These are phyloP conservation scores for Thera obeliscata DNA, from an alignment of 2,888 invertebrate genomes.

Conservation along the genomic window DNA sequence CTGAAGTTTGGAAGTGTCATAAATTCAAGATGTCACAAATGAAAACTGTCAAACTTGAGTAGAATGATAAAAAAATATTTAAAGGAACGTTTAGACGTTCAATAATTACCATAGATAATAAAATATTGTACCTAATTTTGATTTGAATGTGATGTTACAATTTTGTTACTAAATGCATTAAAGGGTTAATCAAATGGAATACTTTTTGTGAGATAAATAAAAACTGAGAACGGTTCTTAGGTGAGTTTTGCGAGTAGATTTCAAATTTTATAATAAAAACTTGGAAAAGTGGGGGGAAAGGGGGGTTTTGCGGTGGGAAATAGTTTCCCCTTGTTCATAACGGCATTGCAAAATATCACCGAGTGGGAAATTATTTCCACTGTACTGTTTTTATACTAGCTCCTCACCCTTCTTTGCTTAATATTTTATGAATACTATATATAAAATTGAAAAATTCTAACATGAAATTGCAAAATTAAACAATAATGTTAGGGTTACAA, in stretches of 20 bases:
- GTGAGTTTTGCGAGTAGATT: constrained; percentile 16
- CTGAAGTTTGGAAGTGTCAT: too few species aligned
- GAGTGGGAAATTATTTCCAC: constrained; percentile 38
- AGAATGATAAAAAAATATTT: too few species aligned
- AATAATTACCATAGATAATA: too few species aligned
- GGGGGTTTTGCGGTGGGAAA: constrained; percentile 34
- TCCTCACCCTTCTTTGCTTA: constrained; percentile 26
- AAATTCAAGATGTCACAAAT: too few species aligned
- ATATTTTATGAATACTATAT: constrained; percentile 5
- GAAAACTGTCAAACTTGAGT: too few species aligned
- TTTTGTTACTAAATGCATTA: too few species aligned
- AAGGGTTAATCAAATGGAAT: constrained; percentile 17
- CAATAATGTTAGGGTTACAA: too few species aligned
- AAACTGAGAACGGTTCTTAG: constrained; percentile 11
- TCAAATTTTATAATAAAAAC: constrained; percentile 17
- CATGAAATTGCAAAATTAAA: too few species aligned
- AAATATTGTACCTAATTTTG: too few species aligned
- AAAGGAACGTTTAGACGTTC: too few species aligned
- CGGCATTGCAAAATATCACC: constrained; percentile 20
- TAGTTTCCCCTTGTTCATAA: constrained; percentile 35
- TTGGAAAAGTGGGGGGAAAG: constrained; percentile 20
- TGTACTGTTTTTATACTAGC: constrained; percentile 29
- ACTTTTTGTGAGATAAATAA: constrained; percentile 14
- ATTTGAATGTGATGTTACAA: too few species aligned
- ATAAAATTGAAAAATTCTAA: too few species aligned